A percentile compares a stretch with the other conserved stretches of the same genome.
Conservation (phyloP, 1,140 invertebrate genomes). For the Capitella teleta region DNA sequence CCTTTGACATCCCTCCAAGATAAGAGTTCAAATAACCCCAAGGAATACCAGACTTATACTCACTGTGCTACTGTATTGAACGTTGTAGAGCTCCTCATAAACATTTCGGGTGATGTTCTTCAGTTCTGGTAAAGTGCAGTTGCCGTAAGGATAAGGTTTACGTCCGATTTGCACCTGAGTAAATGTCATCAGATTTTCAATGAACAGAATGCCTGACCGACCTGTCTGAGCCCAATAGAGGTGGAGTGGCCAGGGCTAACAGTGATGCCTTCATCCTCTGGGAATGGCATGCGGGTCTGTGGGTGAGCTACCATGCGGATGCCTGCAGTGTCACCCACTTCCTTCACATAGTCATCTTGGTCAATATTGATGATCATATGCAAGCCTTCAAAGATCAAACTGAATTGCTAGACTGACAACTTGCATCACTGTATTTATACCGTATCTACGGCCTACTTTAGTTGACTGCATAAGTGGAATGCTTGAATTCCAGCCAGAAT, state of each 20-base stretch:
- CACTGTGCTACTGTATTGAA: conserved; percentile 3
- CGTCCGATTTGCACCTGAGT: neutral
- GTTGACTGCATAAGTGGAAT: too few relatives aligned
- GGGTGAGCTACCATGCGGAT: conserved; percentile 7
- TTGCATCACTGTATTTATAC: too few relatives aligned
- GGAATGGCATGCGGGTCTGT: conserved; percentile 11
- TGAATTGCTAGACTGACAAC: too few relatives aligned
- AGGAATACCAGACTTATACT: neutral
- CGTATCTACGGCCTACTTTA: conserved; percentile 1
- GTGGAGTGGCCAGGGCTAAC: conserved; percentile 9
- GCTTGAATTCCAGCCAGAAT: conserved; percentile 11
- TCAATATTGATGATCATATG: conserved; percentile 10
- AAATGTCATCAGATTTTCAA: neutral
- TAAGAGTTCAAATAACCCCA: too few relatives aligned
- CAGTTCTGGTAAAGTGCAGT: neutral
- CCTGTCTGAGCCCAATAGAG: conserved; percentile 7
- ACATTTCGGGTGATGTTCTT: neutral
- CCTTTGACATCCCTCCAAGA: conserved; percentile 10
- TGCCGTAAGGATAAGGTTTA: neutral
- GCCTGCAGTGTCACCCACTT: conserved; percentile 5
- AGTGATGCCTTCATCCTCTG: conserved; percentile 9
- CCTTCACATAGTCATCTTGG: conserved; percentile 1
- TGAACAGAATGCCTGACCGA: neutral
- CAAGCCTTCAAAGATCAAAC: neutral
- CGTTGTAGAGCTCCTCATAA: conserved; percentile 1